Percentiles rank a stretch among this genome's conserved stretches.
phyloP scores from a whole-genome alignment of 35 echinoderm and acorn worm genomes.

The Lytechinus pictus region DNA sequence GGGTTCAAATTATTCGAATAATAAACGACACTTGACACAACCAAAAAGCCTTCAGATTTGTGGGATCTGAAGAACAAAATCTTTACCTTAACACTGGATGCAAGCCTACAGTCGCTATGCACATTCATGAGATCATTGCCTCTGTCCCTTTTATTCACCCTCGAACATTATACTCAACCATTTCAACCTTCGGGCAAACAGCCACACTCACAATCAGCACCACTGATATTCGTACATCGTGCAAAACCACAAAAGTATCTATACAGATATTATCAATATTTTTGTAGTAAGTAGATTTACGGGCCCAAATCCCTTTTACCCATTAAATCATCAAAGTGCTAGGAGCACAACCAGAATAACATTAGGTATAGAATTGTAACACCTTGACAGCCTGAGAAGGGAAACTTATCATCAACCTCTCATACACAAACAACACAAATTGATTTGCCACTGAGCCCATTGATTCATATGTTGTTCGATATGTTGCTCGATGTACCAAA shows the following conservation, averaged over 20 bases:
- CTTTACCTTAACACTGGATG: too few relatives aligned
- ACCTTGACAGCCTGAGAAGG: neutral
- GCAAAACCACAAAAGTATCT: neutral
- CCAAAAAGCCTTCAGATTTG: too few relatives aligned
- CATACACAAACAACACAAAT: neutral
- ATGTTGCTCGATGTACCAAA: neutral
- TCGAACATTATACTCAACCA: too few relatives aligned
- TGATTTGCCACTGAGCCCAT: neutral
- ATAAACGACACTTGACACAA: too few relatives aligned
- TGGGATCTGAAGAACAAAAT: too few relatives aligned
- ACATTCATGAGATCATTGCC: too few relatives aligned
- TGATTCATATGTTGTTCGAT: neutral
- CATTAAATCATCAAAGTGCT: neutral
- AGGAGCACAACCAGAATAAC: neutral
- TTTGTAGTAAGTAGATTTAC: neutral
- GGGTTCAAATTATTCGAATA: too few relatives aligned
- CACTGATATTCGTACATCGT: neutral
- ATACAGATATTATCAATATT: neutral
- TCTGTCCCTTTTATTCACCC: too few relatives aligned
- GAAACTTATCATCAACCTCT: neutral
- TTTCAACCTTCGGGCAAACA: neutral
- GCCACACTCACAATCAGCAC: neutral
- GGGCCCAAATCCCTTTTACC: neutral
- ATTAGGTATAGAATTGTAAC: neutral
- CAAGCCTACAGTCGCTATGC: too few relatives aligned